Evolutionary conservation across 2,888 invertebrate genomes (phyloP), one percentile per base, ranked within the genome.

Genomic region (Marasmarcha lunaedactyla): DNA sequence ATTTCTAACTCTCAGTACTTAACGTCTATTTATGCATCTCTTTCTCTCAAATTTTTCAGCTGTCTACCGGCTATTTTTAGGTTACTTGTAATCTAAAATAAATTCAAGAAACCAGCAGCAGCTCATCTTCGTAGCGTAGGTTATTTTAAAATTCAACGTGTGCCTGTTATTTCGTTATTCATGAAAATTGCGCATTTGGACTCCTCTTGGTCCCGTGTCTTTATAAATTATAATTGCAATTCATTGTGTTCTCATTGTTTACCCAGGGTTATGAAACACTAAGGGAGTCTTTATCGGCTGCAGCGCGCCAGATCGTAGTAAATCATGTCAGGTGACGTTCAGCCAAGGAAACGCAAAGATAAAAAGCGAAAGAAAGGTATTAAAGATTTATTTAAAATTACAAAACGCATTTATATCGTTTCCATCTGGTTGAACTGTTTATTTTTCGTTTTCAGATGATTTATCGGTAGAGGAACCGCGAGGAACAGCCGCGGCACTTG

Each of bases 321-420:
- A 72, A 87, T 71, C 73, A 93, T 94, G 94, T 93, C 93, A 69
- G 92, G 92, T 57, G 93, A 94, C 83, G 90, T 91, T 57, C 93
- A 93, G 74, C 91, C 92, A 63, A 89, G 92, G 63, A 93, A 92
- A 78, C 90, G 93, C 56, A 93, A 91, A 79, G 93, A 93, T 69
- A 94, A 92, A 74, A 88, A 88, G 70, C 89, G 88, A 67, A 91
- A 89, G 78, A 93, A 91, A 88, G 92, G 93, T 93, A n/a, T n/a
- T n/a, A n/a, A 87, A 51, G 45, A 34, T 33, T 39, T 10, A 34
- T 34, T 11, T n/a, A 15, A 39, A 38, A 13, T 1, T 1, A 2
- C 15, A 12, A 15, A 27, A 11, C 1, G 11, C 41, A 10, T 30
- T 27, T 20, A 5, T 20, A 43, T 48, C 38, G 42, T 42, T 71